These are phyloP conservation scores for Parus major DNA, from an alignment of 2,113 vertebrate genomes.

Conservation along the genomic window DNA sequence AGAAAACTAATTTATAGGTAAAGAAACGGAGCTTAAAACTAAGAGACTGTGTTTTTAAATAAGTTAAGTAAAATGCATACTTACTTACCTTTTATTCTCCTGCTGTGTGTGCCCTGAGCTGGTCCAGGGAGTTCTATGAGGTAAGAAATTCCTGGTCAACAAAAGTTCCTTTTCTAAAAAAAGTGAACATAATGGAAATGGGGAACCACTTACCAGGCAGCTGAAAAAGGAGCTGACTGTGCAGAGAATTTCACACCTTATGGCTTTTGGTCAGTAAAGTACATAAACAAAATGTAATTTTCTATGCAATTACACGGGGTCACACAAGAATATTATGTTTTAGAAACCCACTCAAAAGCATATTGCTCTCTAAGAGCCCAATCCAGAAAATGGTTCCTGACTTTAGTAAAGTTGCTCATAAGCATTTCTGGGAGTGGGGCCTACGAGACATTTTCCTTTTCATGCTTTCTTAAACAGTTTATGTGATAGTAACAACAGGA, in stretches of 20 bases:
- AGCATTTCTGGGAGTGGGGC: constrained; percentile 32
- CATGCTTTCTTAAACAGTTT: constrained; percentile 69
- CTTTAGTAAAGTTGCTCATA: background rate
- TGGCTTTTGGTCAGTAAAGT: constrained; percentile 50
- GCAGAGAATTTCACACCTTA: constrained; percentile 62
- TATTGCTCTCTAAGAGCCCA: constrained; percentile 44
- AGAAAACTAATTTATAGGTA: constrained; percentile 19
- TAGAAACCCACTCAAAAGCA: constrained; percentile 57
- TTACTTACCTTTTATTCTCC: constrained; percentile 68
- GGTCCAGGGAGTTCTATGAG: constrained; percentile 62
- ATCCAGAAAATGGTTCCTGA: constrained; percentile 42
- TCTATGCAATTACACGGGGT: constrained; percentile 60
- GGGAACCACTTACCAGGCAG: constrained; percentile 56
- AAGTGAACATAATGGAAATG: constrained; percentile 66
- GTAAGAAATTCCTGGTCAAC: constrained; percentile 66
- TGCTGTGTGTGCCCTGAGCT: constrained; percentile 58
- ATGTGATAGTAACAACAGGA: constrained; percentile 65
- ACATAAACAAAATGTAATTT: constrained; percentile 63
- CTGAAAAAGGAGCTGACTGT: constrained; percentile 58
- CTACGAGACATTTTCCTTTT: constrained; percentile 55
- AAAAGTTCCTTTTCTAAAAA: constrained; percentile 70
- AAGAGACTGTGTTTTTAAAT: constrained; percentile 50
- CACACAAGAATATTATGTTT: constrained; percentile 68
- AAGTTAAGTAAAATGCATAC: constrained; percentile 19
- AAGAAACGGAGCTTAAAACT: constrained; percentile 23